Evolutionary conservation across 2,888 invertebrate genomes (phyloP).

Genomic region (Nomada fabriciana): DNA sequence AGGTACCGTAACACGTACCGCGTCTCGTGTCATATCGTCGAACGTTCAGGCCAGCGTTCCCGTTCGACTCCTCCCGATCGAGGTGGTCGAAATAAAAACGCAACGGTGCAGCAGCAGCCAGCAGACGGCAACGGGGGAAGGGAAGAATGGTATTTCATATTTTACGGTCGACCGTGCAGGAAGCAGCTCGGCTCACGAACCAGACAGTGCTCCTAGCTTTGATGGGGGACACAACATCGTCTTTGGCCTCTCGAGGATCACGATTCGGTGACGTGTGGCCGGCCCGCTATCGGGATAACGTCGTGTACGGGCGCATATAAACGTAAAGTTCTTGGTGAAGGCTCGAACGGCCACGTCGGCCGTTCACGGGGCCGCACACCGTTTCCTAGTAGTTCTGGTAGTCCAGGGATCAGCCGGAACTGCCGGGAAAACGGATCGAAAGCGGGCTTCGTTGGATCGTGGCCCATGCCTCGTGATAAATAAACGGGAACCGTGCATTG

Average conservation of each 20-base stretch:
- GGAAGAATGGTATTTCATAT: conserved; percentile 62
- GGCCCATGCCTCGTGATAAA: conserved; percentile 59
- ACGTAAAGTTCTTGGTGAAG: conserved; percentile 73
- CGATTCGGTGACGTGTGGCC: conserved; percentile 80
- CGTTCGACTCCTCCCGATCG: conserved; percentile 1
- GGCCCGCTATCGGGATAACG: conserved; percentile 67
- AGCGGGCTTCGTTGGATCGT: conserved; percentile 46
- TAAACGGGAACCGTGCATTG: conserved; percentile 37
- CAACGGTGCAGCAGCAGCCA: not conserved
- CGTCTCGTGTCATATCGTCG: conserved; percentile 38
- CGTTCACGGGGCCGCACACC: conserved; percentile 57
- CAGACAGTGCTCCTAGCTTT: conserved; percentile 65
- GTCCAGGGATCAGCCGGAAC: conserved; percentile 60
- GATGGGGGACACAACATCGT: conserved; percentile 71
- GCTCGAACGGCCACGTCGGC: conserved; percentile 39
- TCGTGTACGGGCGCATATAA: conserved; percentile 74
- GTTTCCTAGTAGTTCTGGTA: conserved; percentile 69
- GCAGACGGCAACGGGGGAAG: not conserved
- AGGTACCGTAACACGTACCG: conserved; percentile 35
- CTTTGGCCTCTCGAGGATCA: conserved; percentile 72
- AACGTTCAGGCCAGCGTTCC: not conserved
- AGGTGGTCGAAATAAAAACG: not conserved
- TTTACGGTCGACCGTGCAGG: conserved; percentile 66
- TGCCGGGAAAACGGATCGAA: conserved; percentile 56
- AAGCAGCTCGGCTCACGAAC: conserved; percentile 65